These are phyloP conservation scores for Sturnus vulgaris DNA, from an alignment of 2,113 vertebrate genomes.

Conservation along the genomic window DNA sequence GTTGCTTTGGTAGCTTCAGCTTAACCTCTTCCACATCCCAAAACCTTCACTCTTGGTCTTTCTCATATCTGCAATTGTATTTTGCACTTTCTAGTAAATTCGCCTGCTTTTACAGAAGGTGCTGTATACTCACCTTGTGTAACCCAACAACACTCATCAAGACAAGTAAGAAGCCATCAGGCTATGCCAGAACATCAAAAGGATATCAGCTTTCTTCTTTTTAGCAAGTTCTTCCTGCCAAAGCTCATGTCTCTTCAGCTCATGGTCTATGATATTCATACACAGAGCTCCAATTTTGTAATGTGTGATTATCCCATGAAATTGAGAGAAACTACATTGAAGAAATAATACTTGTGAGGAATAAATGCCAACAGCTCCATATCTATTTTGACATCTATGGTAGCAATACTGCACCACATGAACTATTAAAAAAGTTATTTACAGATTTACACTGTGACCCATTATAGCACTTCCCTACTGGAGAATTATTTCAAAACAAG, in stretches of 20 bases:
- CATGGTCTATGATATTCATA: constrained; percentile 93
- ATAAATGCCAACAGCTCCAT: background rate
- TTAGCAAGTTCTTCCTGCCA: constrained; percentile 94
- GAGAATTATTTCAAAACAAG: background rate
- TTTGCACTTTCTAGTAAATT: background rate
- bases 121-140: fast-evolving
- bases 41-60: background rate
- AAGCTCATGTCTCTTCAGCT: constrained; percentile 90
- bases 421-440: background rate
- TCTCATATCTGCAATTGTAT: background rate
- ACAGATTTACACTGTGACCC: background rate
- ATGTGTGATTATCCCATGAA: constrained; percentile 89
- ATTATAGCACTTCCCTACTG: background rate
- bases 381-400: background rate
- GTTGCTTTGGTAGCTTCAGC: background rate
- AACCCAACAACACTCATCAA: background rate
- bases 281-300: constrained; percentile 93
- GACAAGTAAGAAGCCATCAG: background rate
- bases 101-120: background rate
- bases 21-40: background rate
- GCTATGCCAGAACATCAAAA: constrained; percentile 53
- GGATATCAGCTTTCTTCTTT: constrained; percentile 94
- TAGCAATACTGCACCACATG: background rate
- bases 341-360: constrained; percentile 32
- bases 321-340: constrained; percentile 86